A percentile compares a stretch with the other conserved stretches of the same genome.
These are phyloP conservation scores for Urocitellus parryii DNA, from an alignment of 2,113 vertebrate species.

Conservation along the genomic window DNA sequence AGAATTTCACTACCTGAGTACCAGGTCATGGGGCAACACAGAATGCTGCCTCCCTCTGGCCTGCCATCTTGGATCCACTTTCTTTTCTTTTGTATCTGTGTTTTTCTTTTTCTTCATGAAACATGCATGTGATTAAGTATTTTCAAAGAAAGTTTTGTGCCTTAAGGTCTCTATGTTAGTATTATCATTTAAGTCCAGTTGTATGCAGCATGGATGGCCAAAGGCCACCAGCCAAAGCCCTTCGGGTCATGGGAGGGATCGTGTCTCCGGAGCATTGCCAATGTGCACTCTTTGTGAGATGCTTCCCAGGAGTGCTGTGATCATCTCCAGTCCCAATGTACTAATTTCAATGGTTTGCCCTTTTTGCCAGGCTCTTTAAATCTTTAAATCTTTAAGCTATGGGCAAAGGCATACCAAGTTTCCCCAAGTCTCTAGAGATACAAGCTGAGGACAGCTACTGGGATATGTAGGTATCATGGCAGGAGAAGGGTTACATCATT, in stretches of 20 bases:
- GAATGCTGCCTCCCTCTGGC: too few species aligned
- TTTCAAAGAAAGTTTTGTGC: conserved; percentile 15
- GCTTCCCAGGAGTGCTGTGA: too few species aligned
- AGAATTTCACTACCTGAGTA: too few species aligned
- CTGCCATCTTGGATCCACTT: not conserved
- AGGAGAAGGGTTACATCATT: not conserved
- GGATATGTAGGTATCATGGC: not conserved
- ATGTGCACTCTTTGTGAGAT: not conserved
- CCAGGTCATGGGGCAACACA: too few species aligned
- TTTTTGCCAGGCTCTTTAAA: not conserved
- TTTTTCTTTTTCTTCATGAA: conserved; percentile 12
- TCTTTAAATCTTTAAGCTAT: not conserved
- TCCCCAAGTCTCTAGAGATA: not conserved
- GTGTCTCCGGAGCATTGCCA: not conserved
- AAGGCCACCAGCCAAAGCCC: not conserved
- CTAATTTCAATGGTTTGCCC: not conserved
- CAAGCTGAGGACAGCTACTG: not conserved
- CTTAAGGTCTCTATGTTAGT: not conserved
- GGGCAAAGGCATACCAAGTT: not conserved
- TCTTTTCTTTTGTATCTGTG: not conserved
- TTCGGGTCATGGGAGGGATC: fast-evolving
- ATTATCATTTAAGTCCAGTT: not conserved
- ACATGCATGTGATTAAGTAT: not conserved
- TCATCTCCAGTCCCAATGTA: too few species aligned
- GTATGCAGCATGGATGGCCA: not conserved